Conservation (phyloP, 2,888 invertebrate genomes). For the Omphaloscelis lunosa region DNA sequence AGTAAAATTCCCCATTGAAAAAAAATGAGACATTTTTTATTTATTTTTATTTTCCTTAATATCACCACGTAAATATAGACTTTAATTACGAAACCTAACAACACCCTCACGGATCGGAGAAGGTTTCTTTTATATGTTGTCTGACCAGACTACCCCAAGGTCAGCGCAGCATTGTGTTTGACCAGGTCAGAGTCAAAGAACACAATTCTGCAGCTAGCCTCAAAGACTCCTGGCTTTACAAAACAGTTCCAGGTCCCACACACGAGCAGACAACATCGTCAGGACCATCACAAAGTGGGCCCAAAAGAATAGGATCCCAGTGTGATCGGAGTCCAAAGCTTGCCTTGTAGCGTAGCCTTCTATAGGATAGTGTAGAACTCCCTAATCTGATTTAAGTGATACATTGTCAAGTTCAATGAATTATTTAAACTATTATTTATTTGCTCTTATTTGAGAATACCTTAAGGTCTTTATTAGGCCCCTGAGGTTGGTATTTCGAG, state of each 20-base stretch:
- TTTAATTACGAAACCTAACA: too few relatives aligned
- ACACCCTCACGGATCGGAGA: too few relatives aligned
- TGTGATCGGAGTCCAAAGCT: constrained; percentile 70
- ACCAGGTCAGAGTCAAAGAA: constrained; percentile 79
- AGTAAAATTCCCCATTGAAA: too few relatives aligned
- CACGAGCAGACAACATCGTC: constrained; percentile 94
- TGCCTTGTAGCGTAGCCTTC: constrained; percentile 49
- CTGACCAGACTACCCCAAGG: not conserved
- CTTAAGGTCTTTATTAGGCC: not conserved
- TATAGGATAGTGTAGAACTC: constrained; percentile 31
- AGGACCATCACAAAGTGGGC: constrained; percentile 97
- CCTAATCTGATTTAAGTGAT: constrained; percentile 10
- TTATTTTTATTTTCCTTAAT: too few relatives aligned
- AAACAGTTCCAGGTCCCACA: constrained; percentile 90
- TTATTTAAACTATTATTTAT: constrained; percentile 6
- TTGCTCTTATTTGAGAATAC: not conserved
- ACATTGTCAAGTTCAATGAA: constrained; percentile 38
- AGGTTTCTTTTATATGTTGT: too few relatives aligned
- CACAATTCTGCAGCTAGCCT: constrained; percentile 84
- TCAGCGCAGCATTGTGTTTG: too few relatives aligned
- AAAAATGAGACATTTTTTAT: too few relatives aligned
- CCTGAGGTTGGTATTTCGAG: not conserved
- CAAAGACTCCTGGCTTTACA: constrained; percentile 92
- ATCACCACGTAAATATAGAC: too few relatives aligned
- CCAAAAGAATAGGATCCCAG: constrained; percentile 91